Evolutionary conservation across 30 jellyfish, hydroid and myxozoan species (phyloP), one percentile per base, ranked within the genome.

Genomic region (Aurelia aurita): DNA sequence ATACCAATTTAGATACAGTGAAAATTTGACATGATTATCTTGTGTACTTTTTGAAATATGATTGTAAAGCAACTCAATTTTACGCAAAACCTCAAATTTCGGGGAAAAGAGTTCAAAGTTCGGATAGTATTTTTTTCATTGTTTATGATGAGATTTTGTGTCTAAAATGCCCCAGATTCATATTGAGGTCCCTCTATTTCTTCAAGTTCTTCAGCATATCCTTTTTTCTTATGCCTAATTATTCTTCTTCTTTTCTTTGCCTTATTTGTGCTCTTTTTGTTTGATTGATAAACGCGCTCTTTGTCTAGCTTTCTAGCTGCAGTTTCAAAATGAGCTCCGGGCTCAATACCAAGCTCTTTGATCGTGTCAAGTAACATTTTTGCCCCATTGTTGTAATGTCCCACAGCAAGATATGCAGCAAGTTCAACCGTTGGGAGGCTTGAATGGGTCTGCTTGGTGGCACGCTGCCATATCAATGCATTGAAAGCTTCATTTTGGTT

Each of bases 401-500:
- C 69, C 32, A 70, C 28, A 8, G 68, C 83, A 27, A 47, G n/a
- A 70, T 72, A n/a, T n/a, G n/a, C n/a, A n/a, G n/a, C n/a, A n/a
- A n/a, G n/a, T n/a, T n/a, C n/a, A n/a, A n/a, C n/a, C 5, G 10
- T 47, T 47, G 39, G 12, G 5, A 13, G 28, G 6, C 76, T 23
- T 13, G 65, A 47, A 45, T 70, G 78, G 3, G 39, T 70, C 10
- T 19, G 44, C 47, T 70, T 70, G 9, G 83, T 22, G 10, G 34
- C 28, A 14, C 83, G 77, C 31, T 43, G 68, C 83, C 83, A 70
- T 4, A 70, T 47, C 75, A 70, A 39, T 6, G 39, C 8, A 47
- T 70, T 70, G 69, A 70, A 70, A 4, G 83, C 32, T 22, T 70
- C 83, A 70, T n/a, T n/a, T n/a, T n/a, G n/a, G n/a, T n/a, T n/a